phyloP scores from a whole-genome alignment of 2,888 invertebrate genomes.

The Megaustenia siamemsis region DNA sequence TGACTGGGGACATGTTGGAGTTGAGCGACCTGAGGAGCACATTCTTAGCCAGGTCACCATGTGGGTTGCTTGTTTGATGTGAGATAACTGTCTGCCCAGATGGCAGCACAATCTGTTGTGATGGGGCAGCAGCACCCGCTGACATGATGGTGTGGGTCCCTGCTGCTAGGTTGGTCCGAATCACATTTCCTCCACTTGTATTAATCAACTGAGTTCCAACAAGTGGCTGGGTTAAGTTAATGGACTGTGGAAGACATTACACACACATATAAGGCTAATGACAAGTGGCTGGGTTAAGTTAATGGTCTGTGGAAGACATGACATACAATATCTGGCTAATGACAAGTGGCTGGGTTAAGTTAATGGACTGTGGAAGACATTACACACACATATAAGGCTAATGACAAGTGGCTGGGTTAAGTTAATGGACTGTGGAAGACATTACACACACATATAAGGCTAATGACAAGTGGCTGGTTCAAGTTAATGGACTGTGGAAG shows the following conservation, averaged over 20 bases:
- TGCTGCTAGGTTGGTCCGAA: constrained; percentile 38
- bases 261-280: no score
- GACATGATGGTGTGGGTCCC: constrained; percentile 31
- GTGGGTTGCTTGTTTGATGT: constrained; percentile 9
- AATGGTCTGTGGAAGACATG: no score
- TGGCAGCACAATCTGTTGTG: constrained; percentile 45
- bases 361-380: no score
- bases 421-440: no score
- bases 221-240: constrained; percentile 49
- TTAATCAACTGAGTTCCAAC: constrained; percentile 52
- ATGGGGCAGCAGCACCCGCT: background rate
- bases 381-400: no score
- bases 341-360: no score
- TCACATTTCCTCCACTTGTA: constrained; percentile 42
- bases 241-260: constrained; percentile 48
- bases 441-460: no score
- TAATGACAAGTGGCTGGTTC: no score
- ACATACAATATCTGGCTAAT: no score
- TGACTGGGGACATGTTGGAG: constrained; percentile 39
- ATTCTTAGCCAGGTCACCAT: constrained; percentile 39
- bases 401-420: no score
- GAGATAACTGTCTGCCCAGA: constrained; percentile 49
- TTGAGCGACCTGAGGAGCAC: constrained; percentile 38
- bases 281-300: no score
- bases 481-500: no score